Base-by-base conservation (phyloP, 2,113 vertebrate genomes). In the Aramus guarauna region DNA sequence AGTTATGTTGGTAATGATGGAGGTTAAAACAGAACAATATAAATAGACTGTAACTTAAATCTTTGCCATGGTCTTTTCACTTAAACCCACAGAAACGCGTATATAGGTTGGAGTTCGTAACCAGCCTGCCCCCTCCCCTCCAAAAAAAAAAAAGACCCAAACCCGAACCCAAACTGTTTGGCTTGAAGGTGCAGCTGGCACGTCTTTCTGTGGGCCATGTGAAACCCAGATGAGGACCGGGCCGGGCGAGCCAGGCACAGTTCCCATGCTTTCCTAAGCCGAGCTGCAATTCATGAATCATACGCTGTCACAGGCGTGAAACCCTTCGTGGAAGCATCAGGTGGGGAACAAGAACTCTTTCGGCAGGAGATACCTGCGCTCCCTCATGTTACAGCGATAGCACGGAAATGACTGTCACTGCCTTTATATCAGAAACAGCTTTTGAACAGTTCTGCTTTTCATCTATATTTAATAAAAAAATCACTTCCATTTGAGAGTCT, bases 321-420 rank as follows among this genome's bases (percentile, higher is more conserved):
- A 48, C 58, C 45, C 48, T 41, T 23, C 4, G 5, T 72, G 77
- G 60, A 72, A 67, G 74, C 39, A 53, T 68, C 34, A 78, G 48
- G 53, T 47, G 27, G 50, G 82, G 36, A 81, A 86, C 17, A 73
- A 45, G 43, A 87, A 64, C 24, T 39, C 32, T 48, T 86, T 74
- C 53, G 69, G 58, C 55, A 72, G 47, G 76, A 81, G 86, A 77
- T 41, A 62, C n/a, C n/a, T 58, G 59, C 32, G 7, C 27, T 63
- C 34, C 24, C 30, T 79, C 74, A 37, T 0, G 0, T 68, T 39
- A 74, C 39, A 71, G 50, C 0, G 8, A 47, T 5, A 79, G 36
- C 19, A 41, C 75, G 23, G 60, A 76, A 91, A 74, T 0, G 0
- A 41, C 53, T 48, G 17, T 32, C 39, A 60, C 63, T 88, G 71